These are phyloP conservation scores for Pterocles burchelli DNA, from an alignment of 2,113 vertebrate species.

Conservation along the genomic window DNA sequence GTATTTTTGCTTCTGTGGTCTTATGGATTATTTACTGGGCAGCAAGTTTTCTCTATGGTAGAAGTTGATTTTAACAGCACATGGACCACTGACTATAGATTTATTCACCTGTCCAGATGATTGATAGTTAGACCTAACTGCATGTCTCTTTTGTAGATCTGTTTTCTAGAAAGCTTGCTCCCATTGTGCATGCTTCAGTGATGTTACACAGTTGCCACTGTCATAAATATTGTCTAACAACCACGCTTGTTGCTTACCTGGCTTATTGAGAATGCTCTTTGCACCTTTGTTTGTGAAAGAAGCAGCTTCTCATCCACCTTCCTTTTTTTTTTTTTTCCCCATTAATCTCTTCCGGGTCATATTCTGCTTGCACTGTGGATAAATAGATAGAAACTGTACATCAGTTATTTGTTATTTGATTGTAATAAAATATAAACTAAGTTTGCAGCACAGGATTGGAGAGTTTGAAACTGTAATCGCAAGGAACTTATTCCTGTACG, in stretches of 20 bases:
- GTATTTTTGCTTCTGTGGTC: neutral
- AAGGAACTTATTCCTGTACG: neutral
- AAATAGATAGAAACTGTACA: constrained; percentile 29
- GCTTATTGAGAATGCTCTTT: constrained; percentile 63
- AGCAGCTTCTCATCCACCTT: constrained; percentile 54
- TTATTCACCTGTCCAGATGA: constrained; percentile 58
- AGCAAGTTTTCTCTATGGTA: neutral
- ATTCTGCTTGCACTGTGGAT: constrained; percentile 39
- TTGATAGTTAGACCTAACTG: constrained; percentile 61
- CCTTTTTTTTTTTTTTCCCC: neutral
- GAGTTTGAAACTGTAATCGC: neutral
- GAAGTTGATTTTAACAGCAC: constrained; percentile 24
- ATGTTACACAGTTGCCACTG: constrained; percentile 48
- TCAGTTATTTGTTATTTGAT: constrained; percentile 7
- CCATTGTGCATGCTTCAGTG: constrained; percentile 56
- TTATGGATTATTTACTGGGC: neutral
- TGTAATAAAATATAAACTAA: constrained; percentile 2
- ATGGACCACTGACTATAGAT: constrained; percentile 35
- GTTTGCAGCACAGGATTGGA: neutral
- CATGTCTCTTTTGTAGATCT: constrained; percentile 52
- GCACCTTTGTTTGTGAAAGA: constrained; percentile 49
- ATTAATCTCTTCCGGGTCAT: constrained; percentile 59
- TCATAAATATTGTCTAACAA: constrained; percentile 64
- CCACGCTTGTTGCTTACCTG: constrained; percentile 60
- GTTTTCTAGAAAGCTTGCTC: constrained; percentile 60